Evolutionary conservation across 2,888 invertebrate species (phyloP).

Genomic region (Kuschelorhynchus macadamiae): DNA sequence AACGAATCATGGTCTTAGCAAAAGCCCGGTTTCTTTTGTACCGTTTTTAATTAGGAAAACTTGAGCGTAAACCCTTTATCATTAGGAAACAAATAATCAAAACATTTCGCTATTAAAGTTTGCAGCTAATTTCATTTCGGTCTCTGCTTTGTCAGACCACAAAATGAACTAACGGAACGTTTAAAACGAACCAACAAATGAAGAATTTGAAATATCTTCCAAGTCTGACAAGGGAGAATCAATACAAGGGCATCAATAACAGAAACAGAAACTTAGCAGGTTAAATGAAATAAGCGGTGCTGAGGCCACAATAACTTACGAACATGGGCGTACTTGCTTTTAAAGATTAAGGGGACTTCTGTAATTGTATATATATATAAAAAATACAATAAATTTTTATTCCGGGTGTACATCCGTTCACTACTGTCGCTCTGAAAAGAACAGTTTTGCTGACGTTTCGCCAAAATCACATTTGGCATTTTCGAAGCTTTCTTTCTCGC

Average conservation of each 20-base stretch:
- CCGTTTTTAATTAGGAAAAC: slow-evolving; percentile 6
- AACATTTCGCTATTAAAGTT: slow-evolving; percentile 42
- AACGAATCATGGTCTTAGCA: no score
- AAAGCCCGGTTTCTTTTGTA: background rate
- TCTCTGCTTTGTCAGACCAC: slow-evolving; percentile 40
- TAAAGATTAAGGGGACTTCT: no score
- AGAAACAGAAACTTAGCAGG: slow-evolving; percentile 50
- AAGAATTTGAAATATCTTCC: slow-evolving; percentile 51
- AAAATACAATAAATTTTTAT: no score
- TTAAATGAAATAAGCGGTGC: slow-evolving; percentile 48
- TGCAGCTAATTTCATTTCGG: slow-evolving; percentile 43
- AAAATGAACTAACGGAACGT: slow-evolving; percentile 44
- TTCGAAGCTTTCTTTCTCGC: no score
- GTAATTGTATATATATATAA: no score
- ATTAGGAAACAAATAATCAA: slow-evolving; percentile 43
- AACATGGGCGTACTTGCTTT: slow-evolving; percentile 19
- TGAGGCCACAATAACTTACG: slow-evolving; percentile 44
- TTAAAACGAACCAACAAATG: slow-evolving; percentile 49
- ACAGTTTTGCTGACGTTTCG: no score
- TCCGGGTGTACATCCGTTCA: no score
- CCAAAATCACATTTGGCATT: no score
- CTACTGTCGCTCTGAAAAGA: no score
- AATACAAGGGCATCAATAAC: slow-evolving; percentile 49
- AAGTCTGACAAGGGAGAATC: slow-evolving; percentile 50
- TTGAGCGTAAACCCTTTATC: slow-evolving; percentile 27